A percentile compares a stretch with the other conserved stretches of the same genome.
Evolutionary conservation across 2,888 invertebrate species (phyloP).

Genomic region (Cantharis flavilabris): DNA sequence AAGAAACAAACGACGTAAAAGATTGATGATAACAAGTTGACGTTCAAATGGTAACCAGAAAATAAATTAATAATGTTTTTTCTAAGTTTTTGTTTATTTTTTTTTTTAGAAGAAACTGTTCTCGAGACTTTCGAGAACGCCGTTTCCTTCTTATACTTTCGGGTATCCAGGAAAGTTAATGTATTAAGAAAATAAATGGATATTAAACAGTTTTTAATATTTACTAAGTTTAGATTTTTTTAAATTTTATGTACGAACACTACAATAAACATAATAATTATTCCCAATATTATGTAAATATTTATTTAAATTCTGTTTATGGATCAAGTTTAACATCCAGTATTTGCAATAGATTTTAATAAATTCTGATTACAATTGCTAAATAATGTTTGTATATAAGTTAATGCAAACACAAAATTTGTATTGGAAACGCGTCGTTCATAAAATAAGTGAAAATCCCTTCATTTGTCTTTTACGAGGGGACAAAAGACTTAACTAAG

Average conservation of each 20-base stretch:
- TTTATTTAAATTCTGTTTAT: neutral
- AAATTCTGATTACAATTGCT: neutral
- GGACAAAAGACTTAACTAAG: conserved; percentile 54
- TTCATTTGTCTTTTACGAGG: conserved; percentile 54
- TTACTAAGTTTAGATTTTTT: neutral
- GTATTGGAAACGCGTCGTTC: conserved; percentile 43
- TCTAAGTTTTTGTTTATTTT: conserved; percentile 34
- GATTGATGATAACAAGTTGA: conserved; percentile 53
- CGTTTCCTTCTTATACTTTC: neutral
- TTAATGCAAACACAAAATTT: conserved; percentile 4
- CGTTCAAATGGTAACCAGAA: conserved; percentile 49
- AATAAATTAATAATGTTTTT: conserved; percentile 52
- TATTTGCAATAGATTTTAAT: neutral
- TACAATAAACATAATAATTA: no score
- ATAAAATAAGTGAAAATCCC: conserved; percentile 53
- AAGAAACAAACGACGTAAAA: conserved; percentile 53
- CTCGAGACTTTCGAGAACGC: neutral
- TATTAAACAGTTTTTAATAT: neutral
- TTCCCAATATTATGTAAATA: no score
- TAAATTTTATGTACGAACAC: no score
- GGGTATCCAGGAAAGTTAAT: neutral
- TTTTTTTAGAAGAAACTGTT: conserved; percentile 6
- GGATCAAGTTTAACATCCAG: neutral
- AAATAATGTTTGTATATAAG: neutral
- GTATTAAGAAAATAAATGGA: neutral